A percentile compares a stretch with the other conserved stretches of the same genome.
These are phyloP conservation scores for Festucalex cinctus DNA, from an alignment of 2,113 vertebrate genomes.

Conservation along the genomic window DNA sequence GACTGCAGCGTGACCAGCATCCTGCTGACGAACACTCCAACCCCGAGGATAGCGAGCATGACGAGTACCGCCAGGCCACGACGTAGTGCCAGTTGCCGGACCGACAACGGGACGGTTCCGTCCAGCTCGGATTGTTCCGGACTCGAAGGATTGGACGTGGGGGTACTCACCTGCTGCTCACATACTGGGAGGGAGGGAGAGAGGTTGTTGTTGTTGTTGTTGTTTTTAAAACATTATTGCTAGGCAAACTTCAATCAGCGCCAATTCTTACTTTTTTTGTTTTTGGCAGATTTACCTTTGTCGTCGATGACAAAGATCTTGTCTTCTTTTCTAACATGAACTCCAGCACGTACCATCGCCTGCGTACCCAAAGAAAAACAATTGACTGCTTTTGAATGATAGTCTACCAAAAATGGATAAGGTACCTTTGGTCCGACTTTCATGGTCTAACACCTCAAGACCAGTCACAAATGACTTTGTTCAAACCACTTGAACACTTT, in stretches of 20 bases:
- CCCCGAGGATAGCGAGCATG: slow-evolving; percentile 61
- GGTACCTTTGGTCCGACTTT: background rate
- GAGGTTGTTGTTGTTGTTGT: too few relatives aligned
- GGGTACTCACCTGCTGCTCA: background rate
- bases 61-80: slow-evolving; percentile 50
- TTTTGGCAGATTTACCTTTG: slow-evolving; percentile 18
- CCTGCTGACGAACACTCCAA: slow-evolving; percentile 58
- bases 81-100: slow-evolving; percentile 61
- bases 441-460: too few relatives aligned
- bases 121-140: slow-evolving; percentile 8
- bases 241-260: background rate
- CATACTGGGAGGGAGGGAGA: slow-evolving; percentile 1
- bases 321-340: slow-evolving; percentile 10
- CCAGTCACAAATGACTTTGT: too few relatives aligned
- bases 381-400: too few relatives aligned
- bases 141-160: slow-evolving; percentile 3
- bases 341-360: slow-evolving; percentile 47
- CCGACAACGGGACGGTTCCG: slow-evolving; percentile 37
- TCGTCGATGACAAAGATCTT: slow-evolving; percentile 18
- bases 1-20: slow-evolving; percentile 36
- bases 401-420: background rate
- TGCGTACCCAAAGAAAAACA: background rate
- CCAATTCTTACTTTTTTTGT: background rate
- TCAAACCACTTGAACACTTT: too few relatives aligned
- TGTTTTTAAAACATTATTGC: background rate